Base-by-base conservation (phyloP, 2,888 invertebrate genomes). In the Empis stercorea region DNA sequence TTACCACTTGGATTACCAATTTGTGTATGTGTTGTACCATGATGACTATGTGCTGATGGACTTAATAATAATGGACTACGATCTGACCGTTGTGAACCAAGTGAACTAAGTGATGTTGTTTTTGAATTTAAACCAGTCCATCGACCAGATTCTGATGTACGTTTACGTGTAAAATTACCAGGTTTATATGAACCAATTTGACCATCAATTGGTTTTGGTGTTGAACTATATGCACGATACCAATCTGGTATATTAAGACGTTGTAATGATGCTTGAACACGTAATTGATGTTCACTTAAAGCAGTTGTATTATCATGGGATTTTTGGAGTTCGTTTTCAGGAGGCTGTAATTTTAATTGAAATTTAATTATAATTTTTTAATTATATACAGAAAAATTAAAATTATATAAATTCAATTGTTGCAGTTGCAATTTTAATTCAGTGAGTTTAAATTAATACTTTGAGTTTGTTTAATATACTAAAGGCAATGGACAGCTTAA, bases 191-290 rank as follows among this genome's bases (percentile, higher is more conserved):
- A n/a, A 36, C 53, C 51, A 44, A 54, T 39, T 39, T 44, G 46
- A 10, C 38, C 49, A 50, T 50, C 50, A 9, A 15, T 50, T 30
- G 57, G 55, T 37, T 58, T 56, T 30, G 58, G 57, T 45, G 59
- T 57, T 48, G 56, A 59, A 60, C 62, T 69, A 56, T 69, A 70
- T 53, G 64, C 61, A 50, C 81, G 82, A 73, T 82, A 94, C 95
- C 95, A 95, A 68, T 94, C 92, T 51, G 95, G 95, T 54, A 95
- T 84, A 72, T 92, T 88, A 59, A 95, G 81, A 63, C 89, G 87
- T 71, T 93, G 92, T 62, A 95, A 72, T 45, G 94, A 94, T 59
- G 91, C 83, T 70, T 92, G 89, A 52, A 95, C 88, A 57, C 94
- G 80, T 55, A 94, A 75, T 71, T 95, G 93, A 73, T 93, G 92